These are phyloP conservation scores for Ricordea florida DNA, from an alignment of 92 coral and sea anemone species.

Conservation along the genomic window DNA sequence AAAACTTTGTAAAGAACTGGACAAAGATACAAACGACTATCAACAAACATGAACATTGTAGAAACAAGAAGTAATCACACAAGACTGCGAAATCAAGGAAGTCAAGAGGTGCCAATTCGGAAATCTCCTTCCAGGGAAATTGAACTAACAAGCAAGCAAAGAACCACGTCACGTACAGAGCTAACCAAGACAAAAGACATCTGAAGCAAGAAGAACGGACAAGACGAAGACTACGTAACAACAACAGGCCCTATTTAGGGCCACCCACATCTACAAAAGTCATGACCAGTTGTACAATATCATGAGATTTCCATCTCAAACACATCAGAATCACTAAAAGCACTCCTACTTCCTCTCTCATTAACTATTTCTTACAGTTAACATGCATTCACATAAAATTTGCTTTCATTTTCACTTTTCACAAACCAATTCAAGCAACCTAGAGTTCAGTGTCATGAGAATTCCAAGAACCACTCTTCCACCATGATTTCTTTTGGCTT, in stretches of 20 bases:
- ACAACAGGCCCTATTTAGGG: conserved; percentile 88
- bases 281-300: conserved; percentile 51
- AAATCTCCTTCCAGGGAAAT: conserved; percentile 34
- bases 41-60: too few relatives aligned
- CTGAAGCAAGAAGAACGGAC: not conserved
- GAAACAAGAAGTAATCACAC: not conserved
- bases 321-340: too few relatives aligned
- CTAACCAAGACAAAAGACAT: not conserved
- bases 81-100: not conserved
- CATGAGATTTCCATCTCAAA: not conserved
- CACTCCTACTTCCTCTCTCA: too few relatives aligned
- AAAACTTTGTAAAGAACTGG: too few relatives aligned
- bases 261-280: conserved; percentile 92
- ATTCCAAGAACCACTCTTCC: too few relatives aligned
- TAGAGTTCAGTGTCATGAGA: too few relatives aligned
- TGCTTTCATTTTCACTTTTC: too few relatives aligned
- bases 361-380: too few relatives aligned
- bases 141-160: conserved; percentile 7
- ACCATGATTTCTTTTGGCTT: too few relatives aligned
- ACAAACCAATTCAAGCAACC: too few relatives aligned
- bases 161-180: not conserved
- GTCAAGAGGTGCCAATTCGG: conserved; percentile 3
- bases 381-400: too few relatives aligned
- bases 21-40: too few relatives aligned
- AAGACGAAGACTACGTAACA: conserved; percentile 2